These are phyloP conservation scores for Drosophila rhopaloa DNA, from an alignment of 1,140 invertebrate genomes.

Conservation along the genomic window DNA sequence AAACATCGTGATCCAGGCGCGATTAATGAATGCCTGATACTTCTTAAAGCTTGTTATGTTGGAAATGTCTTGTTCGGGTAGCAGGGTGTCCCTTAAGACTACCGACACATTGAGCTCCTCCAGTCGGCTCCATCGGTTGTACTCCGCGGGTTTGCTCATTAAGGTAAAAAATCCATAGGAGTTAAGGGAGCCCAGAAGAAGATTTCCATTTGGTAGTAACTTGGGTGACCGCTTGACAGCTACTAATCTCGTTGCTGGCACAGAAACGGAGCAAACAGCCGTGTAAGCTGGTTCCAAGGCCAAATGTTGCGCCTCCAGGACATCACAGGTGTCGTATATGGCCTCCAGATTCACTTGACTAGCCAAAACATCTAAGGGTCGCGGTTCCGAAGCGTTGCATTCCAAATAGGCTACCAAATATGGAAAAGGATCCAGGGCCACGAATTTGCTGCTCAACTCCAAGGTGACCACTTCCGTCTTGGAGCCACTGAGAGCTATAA, in stretches of 20 bases:
- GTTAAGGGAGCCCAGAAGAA: conserved; percentile 45
- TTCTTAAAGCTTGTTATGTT: conserved; percentile 39
- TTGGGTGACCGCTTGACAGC: conserved; percentile 29
- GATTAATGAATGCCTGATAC: conserved; percentile 50
- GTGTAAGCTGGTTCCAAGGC: conserved; percentile 51
- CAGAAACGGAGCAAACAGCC: conserved; percentile 32
- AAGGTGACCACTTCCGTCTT: conserved; percentile 47
- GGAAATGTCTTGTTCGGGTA: conserved; percentile 10
- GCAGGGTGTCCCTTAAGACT: conserved; percentile 34
- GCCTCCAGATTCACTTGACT: conserved; percentile 33
- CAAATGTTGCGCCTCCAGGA: conserved; percentile 55
- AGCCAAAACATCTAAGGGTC: conserved; percentile 46
- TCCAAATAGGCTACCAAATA: conserved; percentile 28
- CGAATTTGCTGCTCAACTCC: conserved; percentile 45
- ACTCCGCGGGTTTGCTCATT: conserved; percentile 31
- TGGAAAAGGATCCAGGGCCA: conserved; percentile 27
- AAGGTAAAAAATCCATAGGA: conserved; percentile 41
- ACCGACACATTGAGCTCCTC: conserved; percentile 32
- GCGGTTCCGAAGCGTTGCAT: neutral
- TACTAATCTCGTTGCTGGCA: conserved; percentile 22
- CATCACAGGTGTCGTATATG: conserved; percentile 51
- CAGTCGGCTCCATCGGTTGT: conserved; percentile 21
- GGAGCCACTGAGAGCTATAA: conserved; percentile 48
- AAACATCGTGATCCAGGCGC: conserved; percentile 68
- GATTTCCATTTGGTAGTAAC: conserved; percentile 28